Evolutionary conservation across 2,888 invertebrate genomes (phyloP).

Genomic region (Rhogogaster chlorosoma): DNA sequence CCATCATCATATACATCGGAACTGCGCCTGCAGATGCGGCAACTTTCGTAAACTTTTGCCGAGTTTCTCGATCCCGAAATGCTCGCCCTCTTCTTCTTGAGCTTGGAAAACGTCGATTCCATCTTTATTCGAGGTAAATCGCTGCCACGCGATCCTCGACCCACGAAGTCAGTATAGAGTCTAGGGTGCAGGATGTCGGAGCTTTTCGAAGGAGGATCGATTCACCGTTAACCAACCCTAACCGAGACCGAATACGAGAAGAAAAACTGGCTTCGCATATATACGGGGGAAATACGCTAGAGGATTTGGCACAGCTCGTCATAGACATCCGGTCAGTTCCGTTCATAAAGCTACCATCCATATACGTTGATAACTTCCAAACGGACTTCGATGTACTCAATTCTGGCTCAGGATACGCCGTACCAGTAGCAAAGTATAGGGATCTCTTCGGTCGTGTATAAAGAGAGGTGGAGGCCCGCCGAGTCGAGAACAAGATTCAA

Average conservation of each 20-base stretch:
- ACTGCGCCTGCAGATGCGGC: conserved; percentile 40
- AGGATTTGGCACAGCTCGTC: conserved; percentile 45
- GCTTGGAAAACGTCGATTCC: conserved; percentile 35
- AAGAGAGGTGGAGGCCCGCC: conserved; percentile 60
- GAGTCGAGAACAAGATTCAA: conserved; percentile 76
- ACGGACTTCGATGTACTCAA: conserved; percentile 69
- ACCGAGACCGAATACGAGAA: conserved; percentile 20
- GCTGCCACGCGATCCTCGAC: conserved; percentile 44
- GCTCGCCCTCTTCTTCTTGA: conserved; percentile 16
- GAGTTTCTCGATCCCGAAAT: conserved; percentile 41
- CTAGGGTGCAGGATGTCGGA: conserved; percentile 25
- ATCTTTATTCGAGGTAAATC: conserved; percentile 46
- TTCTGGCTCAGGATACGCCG: conserved; percentile 62
- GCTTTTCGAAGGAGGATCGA: conserved; percentile 45
- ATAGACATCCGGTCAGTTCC: conserved; percentile 58
- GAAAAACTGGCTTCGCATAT: conserved; percentile 10
- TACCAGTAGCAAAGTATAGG: conserved; percentile 70
- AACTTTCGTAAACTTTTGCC: conserved; percentile 44
- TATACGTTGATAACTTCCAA: conserved; percentile 74
- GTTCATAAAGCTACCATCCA: conserved; percentile 70
- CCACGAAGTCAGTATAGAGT: conserved; percentile 2
- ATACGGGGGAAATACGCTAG: conserved; percentile 3
- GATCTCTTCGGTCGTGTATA: conserved; percentile 70
- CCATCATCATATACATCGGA: neutral
- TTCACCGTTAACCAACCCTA: conserved; percentile 46